Conservation (phyloP, 1,140 invertebrate genomes). For the Drosophila nigromelanica region DNA sequence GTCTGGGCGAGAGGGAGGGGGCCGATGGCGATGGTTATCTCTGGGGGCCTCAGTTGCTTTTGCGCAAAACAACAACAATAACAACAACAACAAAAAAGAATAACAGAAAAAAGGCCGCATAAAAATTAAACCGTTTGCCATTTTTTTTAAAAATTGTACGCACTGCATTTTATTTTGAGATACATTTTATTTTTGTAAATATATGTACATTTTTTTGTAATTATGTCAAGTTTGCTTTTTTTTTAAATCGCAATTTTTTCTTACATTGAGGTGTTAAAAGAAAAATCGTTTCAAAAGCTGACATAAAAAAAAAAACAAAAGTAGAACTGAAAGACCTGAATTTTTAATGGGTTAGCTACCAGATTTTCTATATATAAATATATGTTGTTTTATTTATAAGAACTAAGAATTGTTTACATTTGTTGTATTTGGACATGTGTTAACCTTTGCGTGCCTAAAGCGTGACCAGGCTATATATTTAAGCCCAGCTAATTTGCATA, state of each 20-base stretch:
- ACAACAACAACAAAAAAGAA: conserved; percentile 18
- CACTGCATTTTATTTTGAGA: conserved; percentile 65
- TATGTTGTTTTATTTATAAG: not conserved
- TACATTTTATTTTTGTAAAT: conserved; percentile 35
- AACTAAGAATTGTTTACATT: not conserved
- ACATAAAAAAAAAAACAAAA: not conserved
- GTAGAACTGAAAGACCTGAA: conserved; percentile 26
- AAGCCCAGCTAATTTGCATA: conserved; percentile 37
- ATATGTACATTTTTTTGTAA: conserved; percentile 58
- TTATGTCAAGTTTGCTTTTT: conserved; percentile 78
- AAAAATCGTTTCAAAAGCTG: conserved; percentile 45
- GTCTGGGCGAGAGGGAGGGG: not conserved
- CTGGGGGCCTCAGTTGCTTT: conserved; percentile 31
- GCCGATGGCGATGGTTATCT: conserved; percentile 4
- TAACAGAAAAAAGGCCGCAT: conserved; percentile 11
- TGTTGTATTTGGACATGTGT: not conserved
- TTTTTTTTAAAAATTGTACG: conserved; percentile 74
- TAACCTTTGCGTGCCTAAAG: too few species aligned
- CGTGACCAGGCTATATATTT: not conserved
- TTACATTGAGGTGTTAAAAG: conserved; percentile 45
- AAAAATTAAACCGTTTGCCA: conserved; percentile 71
- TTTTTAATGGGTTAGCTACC: conserved; percentile 34
- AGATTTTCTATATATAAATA: conserved; percentile 1
- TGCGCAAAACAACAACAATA: conserved; percentile 19
- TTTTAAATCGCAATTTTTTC: conserved; percentile 25